phyloP scores from a whole-genome alignment of 2,113 vertebrate species.

The Garra rufa region DNA sequence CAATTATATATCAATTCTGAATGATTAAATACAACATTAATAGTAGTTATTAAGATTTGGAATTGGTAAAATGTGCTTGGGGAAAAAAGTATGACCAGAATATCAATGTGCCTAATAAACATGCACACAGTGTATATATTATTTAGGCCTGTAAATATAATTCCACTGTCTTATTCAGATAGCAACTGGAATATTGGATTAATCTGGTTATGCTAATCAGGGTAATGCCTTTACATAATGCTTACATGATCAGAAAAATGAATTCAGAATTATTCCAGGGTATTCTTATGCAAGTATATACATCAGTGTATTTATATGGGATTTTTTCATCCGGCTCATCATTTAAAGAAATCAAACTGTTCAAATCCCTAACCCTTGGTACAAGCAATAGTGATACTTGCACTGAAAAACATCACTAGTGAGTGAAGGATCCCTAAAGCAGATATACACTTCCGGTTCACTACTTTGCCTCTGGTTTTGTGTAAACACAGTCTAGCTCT shows the following conservation, averaged over 20 bases:
- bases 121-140: no score
- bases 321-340: not conserved
- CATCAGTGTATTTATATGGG: not conserved
- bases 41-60: no score
- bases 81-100: no score
- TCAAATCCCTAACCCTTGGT: not conserved
- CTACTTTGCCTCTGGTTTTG: not conserved
- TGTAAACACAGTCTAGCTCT: not conserved
- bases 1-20: no score
- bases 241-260: not conserved
- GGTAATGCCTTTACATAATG: not conserved
- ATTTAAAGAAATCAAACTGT: not conserved
- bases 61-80: no score
- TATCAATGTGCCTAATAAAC: no score
- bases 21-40: no score
- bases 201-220: not conserved
- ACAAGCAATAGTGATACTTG: not conserved
- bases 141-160: no score
- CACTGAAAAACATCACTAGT: not conserved
- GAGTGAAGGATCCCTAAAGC: no score
- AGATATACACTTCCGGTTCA: not conserved
- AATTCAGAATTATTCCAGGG: not conserved
- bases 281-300: not conserved
- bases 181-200: no score
- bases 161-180: no score